A percentile compares a stretch with the other conserved stretches of the same genome.
Evolutionary conservation across 2,113 vertebrate genomes (phyloP).

Genomic region (Hemicordylus capensis): DNA sequence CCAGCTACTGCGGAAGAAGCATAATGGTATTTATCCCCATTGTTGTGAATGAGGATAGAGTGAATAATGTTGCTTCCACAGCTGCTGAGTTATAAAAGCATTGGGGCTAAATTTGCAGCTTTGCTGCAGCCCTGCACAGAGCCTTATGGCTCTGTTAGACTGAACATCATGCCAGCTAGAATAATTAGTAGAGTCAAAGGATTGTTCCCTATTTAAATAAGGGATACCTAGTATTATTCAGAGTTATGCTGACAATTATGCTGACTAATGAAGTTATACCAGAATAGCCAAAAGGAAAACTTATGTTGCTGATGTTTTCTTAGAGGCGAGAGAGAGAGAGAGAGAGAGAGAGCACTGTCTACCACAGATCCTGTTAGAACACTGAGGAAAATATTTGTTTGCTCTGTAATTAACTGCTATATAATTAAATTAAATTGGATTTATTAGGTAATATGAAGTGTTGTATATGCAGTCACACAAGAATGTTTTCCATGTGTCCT

Average conservation of each 20-base stretch:
- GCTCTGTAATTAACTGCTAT: slow-evolving; percentile 28
- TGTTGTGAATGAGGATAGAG: too few species aligned
- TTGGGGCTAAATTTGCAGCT: too few species aligned
- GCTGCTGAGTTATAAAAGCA: too few species aligned
- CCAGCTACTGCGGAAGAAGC: too few species aligned
- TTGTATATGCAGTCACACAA: slow-evolving; percentile 12
- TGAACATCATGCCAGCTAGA: too few species aligned
- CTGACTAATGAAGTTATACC: not conserved
- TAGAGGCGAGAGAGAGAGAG: slow-evolving; percentile 27
- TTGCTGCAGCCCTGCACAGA: too few species aligned
- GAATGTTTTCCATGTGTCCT: slow-evolving; percentile 42
- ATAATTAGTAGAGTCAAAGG: not conserved
- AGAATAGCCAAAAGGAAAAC: not conserved
- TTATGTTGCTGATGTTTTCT: slow-evolving; percentile 6
- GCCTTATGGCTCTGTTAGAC: too few species aligned
- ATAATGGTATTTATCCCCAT: too few species aligned
- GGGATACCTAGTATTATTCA: not conserved
- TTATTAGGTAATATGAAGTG: slow-evolving; percentile 46
- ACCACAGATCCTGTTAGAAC: not conserved
- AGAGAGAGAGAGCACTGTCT: not conserved
- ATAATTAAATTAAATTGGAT: slow-evolving; percentile 11
- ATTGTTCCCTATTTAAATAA: too few species aligned
- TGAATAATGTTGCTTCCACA: too few species aligned
- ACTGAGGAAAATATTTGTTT: slow-evolving; percentile 44
- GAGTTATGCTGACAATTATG: not conserved